These are phyloP conservation scores for Diploscapter pachys DNA, from an alignment of 1,140 invertebrate species.

Conservation along the genomic window DNA sequence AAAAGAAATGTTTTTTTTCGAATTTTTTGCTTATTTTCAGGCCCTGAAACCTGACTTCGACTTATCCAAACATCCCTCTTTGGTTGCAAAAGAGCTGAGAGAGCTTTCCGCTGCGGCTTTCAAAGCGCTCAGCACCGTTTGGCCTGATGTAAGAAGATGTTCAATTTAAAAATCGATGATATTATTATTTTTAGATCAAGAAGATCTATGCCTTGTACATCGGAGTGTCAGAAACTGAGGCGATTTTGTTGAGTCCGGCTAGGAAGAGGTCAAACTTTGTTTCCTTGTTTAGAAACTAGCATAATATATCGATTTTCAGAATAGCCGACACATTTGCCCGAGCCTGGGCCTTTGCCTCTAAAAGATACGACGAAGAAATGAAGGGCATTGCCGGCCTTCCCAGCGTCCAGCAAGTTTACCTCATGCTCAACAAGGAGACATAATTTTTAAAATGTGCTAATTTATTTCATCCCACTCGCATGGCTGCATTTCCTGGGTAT, in stretches of 20 bases:
- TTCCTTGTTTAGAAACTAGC: background rate
- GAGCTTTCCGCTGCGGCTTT: conserved; percentile 42
- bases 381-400: conserved; percentile 50
- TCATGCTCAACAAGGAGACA: conserved; percentile 43
- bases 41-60: conserved; percentile 26
- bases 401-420: conserved; percentile 52
- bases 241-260: conserved; percentile 53
- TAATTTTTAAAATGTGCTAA: too few relatives aligned
- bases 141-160: conserved; percentile 32
- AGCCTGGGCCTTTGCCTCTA: conserved; percentile 42
- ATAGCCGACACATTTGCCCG: conserved; percentile 44
- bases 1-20: background rate
- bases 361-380: conserved; percentile 46
- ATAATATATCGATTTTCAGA: background rate
- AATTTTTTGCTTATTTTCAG: conserved; percentile 13
- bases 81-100: conserved; percentile 42
- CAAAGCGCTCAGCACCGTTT: conserved; percentile 48
- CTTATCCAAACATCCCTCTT: conserved; percentile 33
- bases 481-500: too few relatives aligned
- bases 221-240: conserved; percentile 51
- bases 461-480: too few relatives aligned
- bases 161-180: background rate
- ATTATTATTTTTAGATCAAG: conserved; percentile 41
- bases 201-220: conserved; percentile 52
- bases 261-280: conserved; percentile 30